Base-by-base conservation (phyloP, 1,140 invertebrate genomes). In the Andricus grossulariae region DNA sequence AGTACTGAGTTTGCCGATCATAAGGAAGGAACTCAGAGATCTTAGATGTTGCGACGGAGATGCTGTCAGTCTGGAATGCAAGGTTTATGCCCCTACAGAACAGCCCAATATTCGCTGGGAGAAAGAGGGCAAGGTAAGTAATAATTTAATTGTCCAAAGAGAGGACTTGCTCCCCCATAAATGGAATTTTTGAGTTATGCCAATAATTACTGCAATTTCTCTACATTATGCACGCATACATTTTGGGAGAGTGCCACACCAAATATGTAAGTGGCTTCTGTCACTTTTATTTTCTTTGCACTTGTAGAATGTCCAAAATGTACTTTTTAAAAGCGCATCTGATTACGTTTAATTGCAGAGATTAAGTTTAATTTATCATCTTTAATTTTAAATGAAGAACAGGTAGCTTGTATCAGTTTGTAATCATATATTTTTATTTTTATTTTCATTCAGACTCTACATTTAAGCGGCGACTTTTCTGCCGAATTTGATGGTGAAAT, bases 21-120 rank as follows among this genome's bases (percentile, higher is more conserved):
- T 97, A 78, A 93, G 93, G 21, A 92, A 94, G 72, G 94, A 95
- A 72, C 89, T 97, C 72, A 93, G 93, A 76, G 95, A 97, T 88
- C 87, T 97, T n/a, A 92, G 95, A 55, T 96, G 96, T 82, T 95
- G 95, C 82, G 96, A 97, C 84, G 96, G 96, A 5, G 96, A 97
- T 85, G 93, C 94, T 1, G 93, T 96, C 3, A 94, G 95, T 50
- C 92, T 97, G 50, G 96, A 97, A 84, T 97, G 96, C 81, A 92
- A 93, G 82, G 93, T 97, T 25, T 92, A 94, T 57, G 94, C 94
- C 6, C 92, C 93, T 45, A 94, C 95, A 0, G 92, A 94, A 55
- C 86, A 89, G 50, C 90, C 92, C 0, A 93, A 94, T 81, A 93
- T 97, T 74, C 93, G 95, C 80, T 97, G 96, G 96, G 95, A 96